Conservation (phyloP, 2,113 vertebrate species). For the Synodontis membranacea region DNA sequence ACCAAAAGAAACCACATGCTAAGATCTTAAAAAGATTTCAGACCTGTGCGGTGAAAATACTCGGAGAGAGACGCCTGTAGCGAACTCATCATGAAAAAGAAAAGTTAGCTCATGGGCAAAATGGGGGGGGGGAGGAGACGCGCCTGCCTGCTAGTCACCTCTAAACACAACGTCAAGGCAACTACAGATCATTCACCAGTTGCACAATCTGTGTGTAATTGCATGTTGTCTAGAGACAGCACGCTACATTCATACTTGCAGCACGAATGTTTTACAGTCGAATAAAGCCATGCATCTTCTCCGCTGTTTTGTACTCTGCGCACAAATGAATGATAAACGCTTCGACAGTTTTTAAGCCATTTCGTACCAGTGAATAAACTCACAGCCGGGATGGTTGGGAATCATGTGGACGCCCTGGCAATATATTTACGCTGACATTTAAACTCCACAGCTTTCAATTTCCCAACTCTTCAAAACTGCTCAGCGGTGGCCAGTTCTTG, state of each 20-base stretch:
- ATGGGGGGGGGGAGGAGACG: neutral
- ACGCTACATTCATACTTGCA: neutral
- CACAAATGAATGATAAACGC: neutral
- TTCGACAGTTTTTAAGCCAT: neutral
- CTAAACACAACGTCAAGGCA: neutral
- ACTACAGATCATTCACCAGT: neutral
- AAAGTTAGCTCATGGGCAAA: neutral
- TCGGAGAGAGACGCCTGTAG: neutral
- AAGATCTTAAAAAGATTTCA: constrained; percentile 5
- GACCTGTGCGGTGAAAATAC: neutral
- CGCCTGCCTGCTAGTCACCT: neutral
- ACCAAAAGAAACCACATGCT: neutral
- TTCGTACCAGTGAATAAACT: neutral
- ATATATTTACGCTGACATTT: neutral
- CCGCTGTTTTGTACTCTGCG: neutral
- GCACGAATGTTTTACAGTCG: neutral
- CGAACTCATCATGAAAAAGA: neutral
- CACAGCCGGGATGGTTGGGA: neutral
- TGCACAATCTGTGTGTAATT: neutral
- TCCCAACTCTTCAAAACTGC: neutral
- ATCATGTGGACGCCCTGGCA: neutral
- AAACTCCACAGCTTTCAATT: no score
- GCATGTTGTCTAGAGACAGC: neutral
- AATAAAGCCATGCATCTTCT: neutral
- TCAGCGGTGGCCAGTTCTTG: neutral